phyloP scores from a whole-genome alignment of 2,113 vertebrate genomes.

The Salvelinus alpinus region DNA sequence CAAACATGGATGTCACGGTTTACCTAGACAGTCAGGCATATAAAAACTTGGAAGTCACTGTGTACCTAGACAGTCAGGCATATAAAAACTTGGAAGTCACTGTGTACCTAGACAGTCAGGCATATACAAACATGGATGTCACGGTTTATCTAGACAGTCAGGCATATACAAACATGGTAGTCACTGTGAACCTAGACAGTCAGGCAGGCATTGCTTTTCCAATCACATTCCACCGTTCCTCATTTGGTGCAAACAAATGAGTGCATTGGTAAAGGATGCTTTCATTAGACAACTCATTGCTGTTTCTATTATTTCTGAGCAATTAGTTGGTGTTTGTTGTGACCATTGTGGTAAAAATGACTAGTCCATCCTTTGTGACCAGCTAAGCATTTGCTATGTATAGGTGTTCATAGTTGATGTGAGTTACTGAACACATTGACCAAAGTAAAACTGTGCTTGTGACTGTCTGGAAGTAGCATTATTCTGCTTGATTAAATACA shows the following conservation, averaged over 20 bases:
- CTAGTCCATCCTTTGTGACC: not conserved
- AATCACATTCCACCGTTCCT: constrained; percentile 48
- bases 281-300: not conserved
- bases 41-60: too few species aligned
- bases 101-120: too few species aligned
- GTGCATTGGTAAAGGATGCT: constrained; percentile 18
- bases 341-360: constrained; percentile 6
- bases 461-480: not conserved
- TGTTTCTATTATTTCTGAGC: not conserved
- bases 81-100: too few species aligned
- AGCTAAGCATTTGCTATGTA: not conserved
- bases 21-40: too few species aligned
- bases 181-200: too few species aligned
- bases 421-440: not conserved
- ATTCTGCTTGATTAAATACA: constrained; percentile 12
- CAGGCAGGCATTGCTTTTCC: not conserved
- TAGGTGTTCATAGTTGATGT: not conserved
- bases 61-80: too few species aligned
- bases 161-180: too few species aligned
- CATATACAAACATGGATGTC: too few species aligned
- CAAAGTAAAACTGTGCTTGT: constrained; percentile 4
- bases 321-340: not conserved
- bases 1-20: too few species aligned
- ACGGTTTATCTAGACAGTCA: too few species aligned
- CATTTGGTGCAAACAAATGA: constrained; percentile 39